Evolutionary conservation across 2,113 vertebrate species (phyloP).

Genomic region (Peucedramus taeniatus): DNA sequence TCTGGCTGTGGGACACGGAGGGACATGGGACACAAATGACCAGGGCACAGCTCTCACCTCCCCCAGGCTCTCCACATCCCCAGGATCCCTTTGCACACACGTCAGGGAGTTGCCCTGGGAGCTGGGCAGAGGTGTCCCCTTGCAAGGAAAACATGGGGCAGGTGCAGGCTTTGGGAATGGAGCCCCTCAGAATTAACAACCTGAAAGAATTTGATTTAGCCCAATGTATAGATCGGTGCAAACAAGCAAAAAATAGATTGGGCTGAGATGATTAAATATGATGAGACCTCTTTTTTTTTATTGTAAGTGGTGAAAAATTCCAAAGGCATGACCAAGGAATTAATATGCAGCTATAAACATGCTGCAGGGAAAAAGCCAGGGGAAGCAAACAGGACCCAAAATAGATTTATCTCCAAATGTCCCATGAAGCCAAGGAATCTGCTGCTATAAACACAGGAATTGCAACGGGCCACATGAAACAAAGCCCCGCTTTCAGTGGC

Average conservation of each 20-base stretch:
- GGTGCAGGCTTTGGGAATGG: neutral
- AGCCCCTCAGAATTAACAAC: neutral
- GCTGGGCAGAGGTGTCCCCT: constrained; percentile 1
- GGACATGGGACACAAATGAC: neutral
- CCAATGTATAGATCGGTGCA: neutral
- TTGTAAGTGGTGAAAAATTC: neutral
- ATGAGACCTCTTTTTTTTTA: neutral
- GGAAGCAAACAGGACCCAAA: constrained; percentile 20
- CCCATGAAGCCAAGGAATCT: neutral
- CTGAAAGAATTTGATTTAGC: neutral
- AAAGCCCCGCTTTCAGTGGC: neutral
- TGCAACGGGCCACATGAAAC: constrained; percentile 3
- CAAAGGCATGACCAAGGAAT: neutral
- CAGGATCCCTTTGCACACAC: constrained; percentile 1
- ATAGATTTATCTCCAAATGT: neutral
- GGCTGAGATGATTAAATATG: neutral
- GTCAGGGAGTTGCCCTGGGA: neutral
- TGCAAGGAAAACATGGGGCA: constrained; percentile 60
- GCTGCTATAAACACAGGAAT: neutral
- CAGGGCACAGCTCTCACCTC: neutral
- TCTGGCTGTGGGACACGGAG: neutral
- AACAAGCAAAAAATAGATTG: neutral
- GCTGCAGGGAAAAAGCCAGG: neutral
- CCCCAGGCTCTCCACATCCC: neutral
- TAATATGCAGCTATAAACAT: constrained; percentile 17